Percentiles rank a stretch among this genome's conserved stretches.
Conservation (phyloP, 2,113 vertebrate genomes). For the Choloepus hoffmanni region DNA sequence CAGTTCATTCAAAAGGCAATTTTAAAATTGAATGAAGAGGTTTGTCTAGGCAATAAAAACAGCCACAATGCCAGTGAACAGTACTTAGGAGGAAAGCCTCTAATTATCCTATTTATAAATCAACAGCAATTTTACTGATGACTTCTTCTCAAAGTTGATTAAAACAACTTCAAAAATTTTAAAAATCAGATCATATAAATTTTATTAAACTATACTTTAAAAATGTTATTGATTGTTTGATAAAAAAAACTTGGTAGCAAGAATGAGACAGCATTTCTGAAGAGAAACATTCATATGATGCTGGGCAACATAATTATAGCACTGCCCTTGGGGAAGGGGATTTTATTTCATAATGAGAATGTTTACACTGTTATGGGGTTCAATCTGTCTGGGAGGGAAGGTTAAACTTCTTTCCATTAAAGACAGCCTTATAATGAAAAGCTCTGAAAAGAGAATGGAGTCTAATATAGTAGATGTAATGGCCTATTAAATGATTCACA, state of each 20-base stretch:
- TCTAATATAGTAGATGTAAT: slow-evolving; percentile 92
- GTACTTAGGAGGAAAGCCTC: slow-evolving; percentile 91
- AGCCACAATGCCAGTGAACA: slow-evolving; percentile 90
- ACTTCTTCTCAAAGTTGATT: slow-evolving; percentile 95
- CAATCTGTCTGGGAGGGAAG: slow-evolving; percentile 92
- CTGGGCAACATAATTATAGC: slow-evolving; percentile 89
- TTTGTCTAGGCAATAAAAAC: slow-evolving; percentile 98
- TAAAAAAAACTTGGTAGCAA: slow-evolving; percentile 87
- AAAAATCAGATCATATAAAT: slow-evolving; percentile 91
- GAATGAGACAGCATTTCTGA: slow-evolving; percentile 89
- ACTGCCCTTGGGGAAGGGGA: slow-evolving; percentile 92
- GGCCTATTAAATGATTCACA: slow-evolving; percentile 93
- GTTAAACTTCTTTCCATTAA: slow-evolving; percentile 93
- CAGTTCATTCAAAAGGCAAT: slow-evolving; percentile 98
- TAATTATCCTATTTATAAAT: slow-evolving; percentile 99
- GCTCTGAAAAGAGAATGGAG: slow-evolving; percentile 90
- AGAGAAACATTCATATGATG: slow-evolving; percentile 87
- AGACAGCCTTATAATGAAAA: slow-evolving; percentile 92
- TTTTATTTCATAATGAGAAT: slow-evolving; percentile 93
- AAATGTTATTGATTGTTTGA: slow-evolving; percentile 87
- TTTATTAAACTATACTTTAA: slow-evolving; percentile 91
- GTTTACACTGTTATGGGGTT: slow-evolving; percentile 92
- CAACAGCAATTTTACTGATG: slow-evolving; percentile 96
- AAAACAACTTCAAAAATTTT: slow-evolving; percentile 92
- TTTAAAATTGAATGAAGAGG: slow-evolving; percentile 98